Evolutionary conservation across 2,888 invertebrate species (phyloP), one percentile per base, ranked within the genome.

Genomic region (Noctua janthe): DNA sequence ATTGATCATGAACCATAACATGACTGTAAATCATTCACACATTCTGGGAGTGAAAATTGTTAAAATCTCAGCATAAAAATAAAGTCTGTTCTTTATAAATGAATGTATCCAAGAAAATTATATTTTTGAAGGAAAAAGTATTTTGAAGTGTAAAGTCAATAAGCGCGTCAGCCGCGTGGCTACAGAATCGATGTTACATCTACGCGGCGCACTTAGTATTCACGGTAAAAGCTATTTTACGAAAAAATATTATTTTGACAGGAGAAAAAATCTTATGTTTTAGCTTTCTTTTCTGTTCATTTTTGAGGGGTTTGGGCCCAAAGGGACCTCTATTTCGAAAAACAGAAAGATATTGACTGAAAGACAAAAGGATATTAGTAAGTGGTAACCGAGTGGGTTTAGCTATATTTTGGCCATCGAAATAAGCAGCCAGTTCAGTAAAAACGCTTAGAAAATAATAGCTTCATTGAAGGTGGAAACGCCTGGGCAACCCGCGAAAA

Each of bases 201-300:
- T 78, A 76, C 73, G 82, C 69, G 76, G 66, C 72, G 59, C 71
- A n/a, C 69, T 84, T 80, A 62, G 29, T 78, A 79, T 87, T 87
- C 87, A 54, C 15, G 62, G 20, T 73, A 64, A 62, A 35, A 20
- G 47, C 62, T 74, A 54, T 49, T 79, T 69, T 71, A 47, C 20
- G 7, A 71, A 71, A 54, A 74, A 66, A 83, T 54, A 64, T 49
- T 59, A n/a, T 47, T 47, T 69, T 47, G n/a, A 47, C 6, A 13
- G n/a, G 23, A 43, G 66, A 17, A 66, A 66, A 39, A 39, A 66
- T 39, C 4, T 20, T 43, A 62, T 62, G 0, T 62, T 62, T 15
- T 15, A 15, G n/a, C 23, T 56, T 29, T 62, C 29, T 62, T 2
- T 43, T 67, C 67, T 39, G 20, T 64, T 66, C 20, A 20, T 39